Evolutionary conservation across 2,113 vertebrate species (phyloP).

Genomic region (Lynx canadensis): DNA sequence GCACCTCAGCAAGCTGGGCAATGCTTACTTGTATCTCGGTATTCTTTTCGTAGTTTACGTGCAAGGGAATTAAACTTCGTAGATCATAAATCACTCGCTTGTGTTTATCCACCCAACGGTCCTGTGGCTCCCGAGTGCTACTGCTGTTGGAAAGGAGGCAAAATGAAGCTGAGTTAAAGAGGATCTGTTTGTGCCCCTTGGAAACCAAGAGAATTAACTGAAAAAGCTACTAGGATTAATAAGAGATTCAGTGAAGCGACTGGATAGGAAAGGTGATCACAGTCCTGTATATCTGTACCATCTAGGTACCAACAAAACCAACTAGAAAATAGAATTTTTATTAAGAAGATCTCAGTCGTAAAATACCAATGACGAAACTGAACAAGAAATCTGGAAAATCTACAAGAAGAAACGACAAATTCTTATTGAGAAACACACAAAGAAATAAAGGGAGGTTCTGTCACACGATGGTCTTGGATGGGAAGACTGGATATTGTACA

Average conservation of each 20-base stretch:
- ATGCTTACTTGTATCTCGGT: not conserved
- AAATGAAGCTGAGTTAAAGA: not conserved
- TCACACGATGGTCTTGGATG: not conserved
- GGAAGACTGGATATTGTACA: not conserved
- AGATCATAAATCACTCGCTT: not conserved
- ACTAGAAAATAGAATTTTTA: not conserved
- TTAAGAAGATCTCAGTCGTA: not conserved
- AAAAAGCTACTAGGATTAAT: not conserved
- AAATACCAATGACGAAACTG: not conserved
- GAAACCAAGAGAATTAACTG: not conserved
- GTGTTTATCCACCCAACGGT: not conserved
- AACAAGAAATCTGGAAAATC: not conserved
- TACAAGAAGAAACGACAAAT: not conserved
- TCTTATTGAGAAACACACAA: not conserved
- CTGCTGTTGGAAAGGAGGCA: not conserved
- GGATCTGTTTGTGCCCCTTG: not conserved
- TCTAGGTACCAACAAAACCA: not conserved
- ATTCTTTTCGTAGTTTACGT: not conserved
- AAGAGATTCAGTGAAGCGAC: not conserved
- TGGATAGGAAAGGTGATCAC: not conserved
- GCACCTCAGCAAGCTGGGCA: not conserved
- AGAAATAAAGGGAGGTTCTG: not conserved
- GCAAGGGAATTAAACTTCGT: not conserved
- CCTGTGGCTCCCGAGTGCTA: not conserved
- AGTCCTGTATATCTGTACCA: not conserved